Percentiles rank a stretch among this genome's conserved stretches.
Evolutionary conservation across 2,888 invertebrate genomes (phyloP).

Genomic region (Horisme vitalbata): DNA sequence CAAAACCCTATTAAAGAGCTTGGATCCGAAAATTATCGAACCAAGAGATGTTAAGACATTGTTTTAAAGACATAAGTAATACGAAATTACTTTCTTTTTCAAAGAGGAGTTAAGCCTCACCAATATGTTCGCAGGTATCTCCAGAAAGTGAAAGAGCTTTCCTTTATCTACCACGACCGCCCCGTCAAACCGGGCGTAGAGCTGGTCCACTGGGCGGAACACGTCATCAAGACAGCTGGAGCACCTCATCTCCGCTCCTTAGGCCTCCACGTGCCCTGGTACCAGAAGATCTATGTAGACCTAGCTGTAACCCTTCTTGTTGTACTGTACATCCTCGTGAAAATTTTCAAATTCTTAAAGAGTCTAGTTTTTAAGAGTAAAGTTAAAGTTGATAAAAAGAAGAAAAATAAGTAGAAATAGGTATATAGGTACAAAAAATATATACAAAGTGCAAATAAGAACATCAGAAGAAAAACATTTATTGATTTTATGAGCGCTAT

Average conservation of each 20-base stretch:
- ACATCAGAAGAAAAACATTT: too few relatives aligned
- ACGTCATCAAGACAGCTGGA: conserved; percentile 47
- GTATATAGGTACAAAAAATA: too few relatives aligned
- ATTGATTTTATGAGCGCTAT: too few relatives aligned
- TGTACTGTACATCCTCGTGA: conserved; percentile 11
- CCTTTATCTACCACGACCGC: conserved; percentile 49
- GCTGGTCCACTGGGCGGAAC: conserved; percentile 51
- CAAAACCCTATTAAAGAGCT: too few relatives aligned
- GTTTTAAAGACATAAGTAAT: too few relatives aligned
- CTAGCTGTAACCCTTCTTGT: conserved; percentile 18
- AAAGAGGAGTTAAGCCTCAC: too few relatives aligned
- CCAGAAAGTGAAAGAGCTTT: conserved; percentile 42
- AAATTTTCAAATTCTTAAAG: conserved; percentile 5
- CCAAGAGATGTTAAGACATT: too few relatives aligned
- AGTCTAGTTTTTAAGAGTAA: conserved; percentile 14
- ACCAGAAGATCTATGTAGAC: conserved; percentile 54
- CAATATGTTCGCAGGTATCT: conserved; percentile 44
- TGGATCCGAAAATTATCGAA: too few relatives aligned
- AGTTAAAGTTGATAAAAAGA: conserved; percentile 14
- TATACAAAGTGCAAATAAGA: too few relatives aligned
- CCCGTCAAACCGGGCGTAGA: conserved; percentile 43
- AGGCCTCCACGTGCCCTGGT: conserved; percentile 46
- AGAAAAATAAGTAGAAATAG: background rate
- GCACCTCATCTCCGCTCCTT: conserved; percentile 51
- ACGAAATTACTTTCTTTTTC: too few relatives aligned